A percentile compares a stretch with the other conserved stretches of the same genome.
These are phyloP conservation scores for Pseudorhiza aurosa DNA, from an alignment of 30 jellyfish, hydroid and myxozoan species.

Conservation along the genomic window DNA sequence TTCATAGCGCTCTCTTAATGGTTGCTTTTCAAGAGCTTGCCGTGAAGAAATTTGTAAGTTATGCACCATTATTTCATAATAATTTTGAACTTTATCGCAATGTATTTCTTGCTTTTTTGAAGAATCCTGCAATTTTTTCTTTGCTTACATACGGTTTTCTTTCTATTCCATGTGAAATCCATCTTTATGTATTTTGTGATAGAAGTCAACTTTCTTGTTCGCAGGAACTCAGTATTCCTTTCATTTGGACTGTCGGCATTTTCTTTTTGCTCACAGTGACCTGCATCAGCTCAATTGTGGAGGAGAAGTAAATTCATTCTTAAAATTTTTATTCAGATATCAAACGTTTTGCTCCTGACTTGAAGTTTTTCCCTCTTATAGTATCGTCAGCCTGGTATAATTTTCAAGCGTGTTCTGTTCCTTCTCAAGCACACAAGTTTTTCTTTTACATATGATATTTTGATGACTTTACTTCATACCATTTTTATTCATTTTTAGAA, in stretches of 20 bases:
- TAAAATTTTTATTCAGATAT: neutral
- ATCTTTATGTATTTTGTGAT: too few species aligned
- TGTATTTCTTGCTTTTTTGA: neutral
- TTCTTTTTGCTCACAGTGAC: constrained; percentile 49
- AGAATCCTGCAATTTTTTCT: neutral
- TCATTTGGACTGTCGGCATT: constrained; percentile 47
- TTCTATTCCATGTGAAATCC: neutral
- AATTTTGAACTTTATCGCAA: neutral
- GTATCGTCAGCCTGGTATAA: too few species aligned
- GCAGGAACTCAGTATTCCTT: constrained; percentile 34
- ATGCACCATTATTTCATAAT: neutral
- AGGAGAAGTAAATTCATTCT: constrained; percentile 35
- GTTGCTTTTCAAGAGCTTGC: constrained; percentile 55
- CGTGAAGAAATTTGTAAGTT: constrained; percentile 32
- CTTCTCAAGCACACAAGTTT: neutral
- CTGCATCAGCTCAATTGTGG: constrained; percentile 42
- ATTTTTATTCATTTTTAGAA: neutral
- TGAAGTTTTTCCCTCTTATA: too few species aligned
- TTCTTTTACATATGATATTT: too few species aligned
- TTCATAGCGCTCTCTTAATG: constrained; percentile 30
- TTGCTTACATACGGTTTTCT: neutral
- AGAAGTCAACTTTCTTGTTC: neutral
- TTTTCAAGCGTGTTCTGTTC: too few species aligned
- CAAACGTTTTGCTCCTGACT: neutral
- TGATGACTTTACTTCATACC: too few species aligned